A percentile compares a stretch with the other conserved stretches of the same genome.
These are phyloP conservation scores for Pterocles gutturalis DNA, from an alignment of 2,113 vertebrate genomes.

Conservation along the genomic window DNA sequence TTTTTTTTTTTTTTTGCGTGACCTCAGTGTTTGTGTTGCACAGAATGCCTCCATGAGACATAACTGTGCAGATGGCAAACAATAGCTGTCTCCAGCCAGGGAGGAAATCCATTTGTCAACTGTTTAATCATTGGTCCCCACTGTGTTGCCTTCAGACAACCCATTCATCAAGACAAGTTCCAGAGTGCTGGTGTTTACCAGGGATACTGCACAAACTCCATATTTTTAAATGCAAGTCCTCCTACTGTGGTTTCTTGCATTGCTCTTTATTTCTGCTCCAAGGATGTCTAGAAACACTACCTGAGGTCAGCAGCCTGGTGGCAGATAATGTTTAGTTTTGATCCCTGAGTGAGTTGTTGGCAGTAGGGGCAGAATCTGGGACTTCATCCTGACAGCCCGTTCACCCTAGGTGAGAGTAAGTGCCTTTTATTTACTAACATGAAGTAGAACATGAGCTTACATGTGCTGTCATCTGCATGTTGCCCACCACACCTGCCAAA, in stretches of 20 bases:
- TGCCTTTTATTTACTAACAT: not conserved
- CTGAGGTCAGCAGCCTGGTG: not conserved
- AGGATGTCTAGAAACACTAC: not conserved
- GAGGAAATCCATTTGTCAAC: conserved; percentile 58
- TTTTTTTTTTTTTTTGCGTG: not conserved
- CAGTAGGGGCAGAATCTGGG: not conserved
- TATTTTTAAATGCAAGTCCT: not conserved
- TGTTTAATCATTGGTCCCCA: conserved; percentile 16
- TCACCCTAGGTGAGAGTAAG: not conserved
- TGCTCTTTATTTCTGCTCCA: not conserved
- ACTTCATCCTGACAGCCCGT: not conserved
- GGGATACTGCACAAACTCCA: not conserved
- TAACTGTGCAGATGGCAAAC: conserved; percentile 39
- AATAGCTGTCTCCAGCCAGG: not conserved
- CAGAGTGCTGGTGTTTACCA: not conserved
- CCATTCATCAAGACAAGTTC: conserved; percentile 23
- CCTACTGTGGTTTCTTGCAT: not conserved
- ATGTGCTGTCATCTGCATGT: not conserved
- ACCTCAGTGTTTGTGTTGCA: not conserved
- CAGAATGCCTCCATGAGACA: conserved; percentile 8
- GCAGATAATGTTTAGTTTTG: not conserved
- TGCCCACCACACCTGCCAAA: not conserved
- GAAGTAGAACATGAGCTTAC: not conserved
- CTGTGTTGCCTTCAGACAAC: conserved; percentile 39
- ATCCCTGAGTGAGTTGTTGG: not conserved